These are phyloP conservation scores for Drosophila repleta DNA, from an alignment of 1,140 invertebrate genomes.

Conservation along the genomic window DNA sequence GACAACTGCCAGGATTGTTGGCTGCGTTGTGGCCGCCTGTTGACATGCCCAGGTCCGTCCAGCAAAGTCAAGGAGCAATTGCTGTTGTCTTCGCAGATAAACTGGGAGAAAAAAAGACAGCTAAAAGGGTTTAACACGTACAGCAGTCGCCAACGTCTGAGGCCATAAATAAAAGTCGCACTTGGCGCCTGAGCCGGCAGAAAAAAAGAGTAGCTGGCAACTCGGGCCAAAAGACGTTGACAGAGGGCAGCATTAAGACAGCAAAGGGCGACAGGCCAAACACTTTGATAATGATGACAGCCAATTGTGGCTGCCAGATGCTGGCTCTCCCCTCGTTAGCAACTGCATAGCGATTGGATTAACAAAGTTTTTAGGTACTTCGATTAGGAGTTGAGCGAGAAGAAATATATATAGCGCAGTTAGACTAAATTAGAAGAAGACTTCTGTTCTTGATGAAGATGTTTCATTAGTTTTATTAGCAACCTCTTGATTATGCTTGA, in stretches of 20 bases:
- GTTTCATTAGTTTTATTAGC: too few relatives aligned
- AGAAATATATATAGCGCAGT: too few relatives aligned
- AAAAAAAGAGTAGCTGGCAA: constrained; percentile 13
- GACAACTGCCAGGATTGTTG: constrained; percentile 34
- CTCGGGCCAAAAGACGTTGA: constrained; percentile 44
- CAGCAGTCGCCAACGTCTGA: constrained; percentile 28
- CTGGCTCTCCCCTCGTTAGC: neutral
- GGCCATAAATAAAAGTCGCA: constrained; percentile 66
- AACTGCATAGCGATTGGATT: neutral
- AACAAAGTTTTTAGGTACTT: neutral
- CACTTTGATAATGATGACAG: constrained; percentile 59
- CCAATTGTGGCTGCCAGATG: constrained; percentile 48
- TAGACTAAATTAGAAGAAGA: too few relatives aligned
- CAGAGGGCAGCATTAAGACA: constrained; percentile 46
- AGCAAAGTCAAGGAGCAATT: constrained; percentile 51
- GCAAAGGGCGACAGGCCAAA: constrained; percentile 20
- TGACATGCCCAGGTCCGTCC: constrained; percentile 47
- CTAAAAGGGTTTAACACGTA: constrained; percentile 68
- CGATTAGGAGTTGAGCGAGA: too few relatives aligned
- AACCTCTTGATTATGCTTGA: too few relatives aligned
- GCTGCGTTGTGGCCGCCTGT: constrained; percentile 47
- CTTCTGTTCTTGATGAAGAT: too few relatives aligned
- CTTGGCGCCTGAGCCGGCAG: constrained; percentile 16
- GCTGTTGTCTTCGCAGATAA: constrained; percentile 51
- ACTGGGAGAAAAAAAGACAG: constrained; percentile 12